A percentile compares a stretch with the other conserved stretches of the same genome.
Evolutionary conservation across 1,140 invertebrate species (phyloP).

Genomic region (Vanessa tameamea): DNA sequence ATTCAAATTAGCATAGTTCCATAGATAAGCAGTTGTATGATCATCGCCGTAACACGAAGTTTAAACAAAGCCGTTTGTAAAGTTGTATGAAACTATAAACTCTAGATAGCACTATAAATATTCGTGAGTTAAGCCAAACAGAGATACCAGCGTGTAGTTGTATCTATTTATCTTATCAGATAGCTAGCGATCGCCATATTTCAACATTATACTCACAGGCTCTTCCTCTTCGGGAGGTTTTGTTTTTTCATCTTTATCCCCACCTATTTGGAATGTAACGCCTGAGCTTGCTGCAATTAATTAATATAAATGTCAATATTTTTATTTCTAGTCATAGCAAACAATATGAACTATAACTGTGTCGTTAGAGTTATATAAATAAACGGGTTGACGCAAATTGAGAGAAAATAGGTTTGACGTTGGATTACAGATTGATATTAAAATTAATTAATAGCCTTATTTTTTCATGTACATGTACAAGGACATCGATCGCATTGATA

Average conservation of each 20-base stretch:
- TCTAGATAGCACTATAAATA: conserved; percentile 26
- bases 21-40: conserved; percentile 22
- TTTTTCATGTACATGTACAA: no score
- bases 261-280: conserved; percentile 86
- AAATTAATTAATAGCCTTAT: no score
- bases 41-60: conserved; percentile 13
- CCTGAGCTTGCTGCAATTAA: conserved; percentile 75
- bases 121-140: conserved; percentile 43
- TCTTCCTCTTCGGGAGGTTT: conserved; percentile 78
- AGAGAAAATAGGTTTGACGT: no score
- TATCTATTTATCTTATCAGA: conserved; percentile 61
- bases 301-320: background rate
- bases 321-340: no score
- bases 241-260: conserved; percentile 81
- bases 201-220: conserved; percentile 61
- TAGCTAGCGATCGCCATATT: conserved; percentile 35
- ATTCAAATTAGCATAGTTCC: background rate
- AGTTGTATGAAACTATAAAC: conserved; percentile 20
- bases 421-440: no score
- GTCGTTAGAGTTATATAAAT: no score
- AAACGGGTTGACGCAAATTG: no score
- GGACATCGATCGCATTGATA: no score
- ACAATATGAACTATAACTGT: no score
- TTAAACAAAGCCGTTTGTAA: conserved; percentile 22
- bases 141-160: conserved; percentile 46